Evolutionary conservation across 2,113 vertebrate genomes (phyloP).

Genomic region (Dasyprocta punctata): DNA sequence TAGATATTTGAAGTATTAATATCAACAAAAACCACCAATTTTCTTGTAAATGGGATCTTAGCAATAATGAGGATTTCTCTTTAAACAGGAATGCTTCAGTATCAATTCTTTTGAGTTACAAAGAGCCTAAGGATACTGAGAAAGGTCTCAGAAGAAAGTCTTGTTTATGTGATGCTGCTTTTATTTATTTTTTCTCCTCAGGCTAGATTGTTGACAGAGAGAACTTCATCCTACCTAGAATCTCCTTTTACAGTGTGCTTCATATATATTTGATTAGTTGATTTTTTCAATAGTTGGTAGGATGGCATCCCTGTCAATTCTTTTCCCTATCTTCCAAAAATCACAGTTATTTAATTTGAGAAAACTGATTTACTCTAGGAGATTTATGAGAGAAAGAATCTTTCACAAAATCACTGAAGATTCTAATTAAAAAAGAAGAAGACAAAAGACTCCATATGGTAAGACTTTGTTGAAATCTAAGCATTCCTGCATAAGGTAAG

Average conservation of each 20-base stretch:
- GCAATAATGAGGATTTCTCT: background rate
- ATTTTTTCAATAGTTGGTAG: background rate
- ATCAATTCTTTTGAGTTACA: background rate
- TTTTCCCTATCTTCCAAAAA: background rate
- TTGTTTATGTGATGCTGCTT: background rate
- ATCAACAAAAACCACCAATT: background rate
- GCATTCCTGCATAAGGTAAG: background rate
- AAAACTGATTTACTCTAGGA: background rate
- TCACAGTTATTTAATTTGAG: background rate
- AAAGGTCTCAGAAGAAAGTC: background rate
- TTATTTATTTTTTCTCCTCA: background rate
- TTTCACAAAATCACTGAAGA: background rate
- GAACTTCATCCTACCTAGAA: background rate
- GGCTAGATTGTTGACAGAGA: background rate
- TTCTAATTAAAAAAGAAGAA: background rate
- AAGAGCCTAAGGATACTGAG: background rate
- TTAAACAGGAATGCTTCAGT: background rate
- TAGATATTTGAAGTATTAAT: background rate
- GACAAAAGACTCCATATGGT: background rate
- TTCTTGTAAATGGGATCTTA: background rate
- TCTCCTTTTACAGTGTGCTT: background rate
- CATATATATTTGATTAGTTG: background rate
- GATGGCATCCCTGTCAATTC: background rate
- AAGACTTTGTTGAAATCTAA: background rate
- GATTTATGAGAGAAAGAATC: background rate